A percentile compares a stretch with the other conserved stretches of the same genome.
phyloP scores from a whole-genome alignment of 2,888 invertebrate species.

The Troides helena region DNA sequence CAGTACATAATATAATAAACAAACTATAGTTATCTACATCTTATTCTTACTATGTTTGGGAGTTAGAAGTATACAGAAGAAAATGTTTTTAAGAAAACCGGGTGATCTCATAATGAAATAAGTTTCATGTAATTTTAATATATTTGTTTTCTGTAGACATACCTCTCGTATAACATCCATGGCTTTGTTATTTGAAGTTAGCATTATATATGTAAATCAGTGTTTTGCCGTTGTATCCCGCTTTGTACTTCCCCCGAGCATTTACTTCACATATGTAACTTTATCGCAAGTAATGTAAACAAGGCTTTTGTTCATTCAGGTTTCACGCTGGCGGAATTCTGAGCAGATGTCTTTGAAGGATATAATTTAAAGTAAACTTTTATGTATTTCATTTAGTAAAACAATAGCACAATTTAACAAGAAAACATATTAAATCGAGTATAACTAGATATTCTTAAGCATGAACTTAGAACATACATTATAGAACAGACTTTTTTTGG shows the following conservation, averaged over 20 bases:
- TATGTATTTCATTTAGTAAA: not conserved
- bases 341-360: not conserved
- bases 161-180: not conserved
- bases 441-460: too few species aligned
- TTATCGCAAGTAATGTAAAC: not conserved
- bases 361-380: not conserved
- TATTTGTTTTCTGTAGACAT: not conserved
- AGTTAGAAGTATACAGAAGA: not conserved
- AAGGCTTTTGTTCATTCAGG: not conserved
- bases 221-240: not conserved
- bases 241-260: not conserved
- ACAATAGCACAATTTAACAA: too few species aligned
- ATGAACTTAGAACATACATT: too few species aligned
- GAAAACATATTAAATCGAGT: too few species aligned
- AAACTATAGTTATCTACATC: too few species aligned
- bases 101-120: not conserved
- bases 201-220: constrained; percentile 3
- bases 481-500: too few species aligned
- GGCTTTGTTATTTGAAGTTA: not conserved
- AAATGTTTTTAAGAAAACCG: not conserved
- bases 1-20: too few species aligned
- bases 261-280: not conserved
- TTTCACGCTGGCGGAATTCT: not conserved
- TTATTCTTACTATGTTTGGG: too few species aligned
- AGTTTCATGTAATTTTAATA: not conserved